Conservation (phyloP, 2,797 vertebrate genomes). For the Ctenopoma kingsleyae region DNA sequence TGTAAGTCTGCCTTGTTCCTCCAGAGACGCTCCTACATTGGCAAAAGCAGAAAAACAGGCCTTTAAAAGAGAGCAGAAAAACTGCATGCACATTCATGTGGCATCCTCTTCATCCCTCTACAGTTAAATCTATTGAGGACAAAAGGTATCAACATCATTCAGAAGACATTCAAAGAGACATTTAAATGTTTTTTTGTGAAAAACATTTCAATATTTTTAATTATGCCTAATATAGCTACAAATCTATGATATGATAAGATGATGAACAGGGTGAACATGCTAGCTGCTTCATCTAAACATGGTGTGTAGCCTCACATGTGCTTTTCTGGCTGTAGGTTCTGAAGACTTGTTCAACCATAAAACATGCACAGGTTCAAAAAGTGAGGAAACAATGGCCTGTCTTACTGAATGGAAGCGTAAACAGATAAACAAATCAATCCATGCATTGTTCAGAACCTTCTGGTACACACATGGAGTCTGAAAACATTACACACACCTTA, state of each 20-base stretch:
- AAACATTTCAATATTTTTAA: not conserved
- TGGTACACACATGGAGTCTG: not conserved
- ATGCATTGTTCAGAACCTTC: not conserved
- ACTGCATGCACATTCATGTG: slow-evolving; percentile 25
- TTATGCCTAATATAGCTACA: not conserved
- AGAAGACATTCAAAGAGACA: slow-evolving; percentile 15
- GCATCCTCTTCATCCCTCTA: slow-evolving; percentile 14
- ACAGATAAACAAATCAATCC: slow-evolving; percentile 33
- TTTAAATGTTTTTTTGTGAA: slow-evolving; percentile 10
- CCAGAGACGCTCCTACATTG: slow-evolving; percentile 39
- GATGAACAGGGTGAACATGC: not conserved
- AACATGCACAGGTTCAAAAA: not conserved
- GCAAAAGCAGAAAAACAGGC: slow-evolving; percentile 40
- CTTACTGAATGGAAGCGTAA: not conserved
- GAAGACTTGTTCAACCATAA: not conserved
- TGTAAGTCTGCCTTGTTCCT: slow-evolving; percentile 43
- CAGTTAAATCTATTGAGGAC: slow-evolving; percentile 28
- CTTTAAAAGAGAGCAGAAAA: slow-evolving; percentile 32
- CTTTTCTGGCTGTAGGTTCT: not conserved
- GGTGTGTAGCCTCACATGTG: not conserved
- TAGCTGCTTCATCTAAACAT: no score
- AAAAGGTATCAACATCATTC: slow-evolving; percentile 21
- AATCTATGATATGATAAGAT: not conserved
- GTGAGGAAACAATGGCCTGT: not conserved
- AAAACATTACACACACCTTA: not conserved